Percentiles rank a stretch among this genome's conserved stretches.
phyloP scores from a whole-genome alignment of 2,797 vertebrate genomes.

The Microcaecilia unicolor region DNA sequence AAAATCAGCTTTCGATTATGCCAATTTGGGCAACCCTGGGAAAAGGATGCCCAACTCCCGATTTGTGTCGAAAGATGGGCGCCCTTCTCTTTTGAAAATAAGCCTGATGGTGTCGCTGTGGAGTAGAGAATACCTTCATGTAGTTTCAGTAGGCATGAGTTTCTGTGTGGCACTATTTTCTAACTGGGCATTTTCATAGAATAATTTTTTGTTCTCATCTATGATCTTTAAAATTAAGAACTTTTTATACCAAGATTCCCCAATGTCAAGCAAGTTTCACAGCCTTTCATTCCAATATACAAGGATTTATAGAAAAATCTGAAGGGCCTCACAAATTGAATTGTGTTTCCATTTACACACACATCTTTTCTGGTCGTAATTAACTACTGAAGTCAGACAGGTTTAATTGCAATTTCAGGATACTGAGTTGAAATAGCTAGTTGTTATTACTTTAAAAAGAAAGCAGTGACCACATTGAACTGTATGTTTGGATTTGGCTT shows the following conservation, averaged over 20 bases:
- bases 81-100: too few species aligned
- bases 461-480: accelerated
- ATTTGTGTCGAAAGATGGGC: too few species aligned
- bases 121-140: too few species aligned
- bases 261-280: conserved; percentile 33
- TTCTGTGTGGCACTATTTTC: conserved; percentile 34
- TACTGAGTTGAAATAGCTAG: not conserved
- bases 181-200: conserved; percentile 45
- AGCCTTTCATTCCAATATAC: conserved; percentile 32
- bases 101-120: too few species aligned
- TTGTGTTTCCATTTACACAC: not conserved
- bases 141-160: conserved; percentile 21
- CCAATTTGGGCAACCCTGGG: too few species aligned
- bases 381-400: not conserved
- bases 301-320: conserved; percentile 15
- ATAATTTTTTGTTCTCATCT: conserved; percentile 48
- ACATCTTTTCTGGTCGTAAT: conserved; percentile 9
- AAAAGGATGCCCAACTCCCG: too few species aligned
- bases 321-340: conserved; percentile 22
- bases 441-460: not conserved
- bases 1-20: too few species aligned
- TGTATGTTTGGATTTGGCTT: not conserved
- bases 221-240: conserved; percentile 23
- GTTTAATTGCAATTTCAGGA: conserved; percentile 3
- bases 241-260: conserved; percentile 46